phyloP scores from a whole-genome alignment of 1,140 invertebrate genomes.

The Hyphantria cunea region DNA sequence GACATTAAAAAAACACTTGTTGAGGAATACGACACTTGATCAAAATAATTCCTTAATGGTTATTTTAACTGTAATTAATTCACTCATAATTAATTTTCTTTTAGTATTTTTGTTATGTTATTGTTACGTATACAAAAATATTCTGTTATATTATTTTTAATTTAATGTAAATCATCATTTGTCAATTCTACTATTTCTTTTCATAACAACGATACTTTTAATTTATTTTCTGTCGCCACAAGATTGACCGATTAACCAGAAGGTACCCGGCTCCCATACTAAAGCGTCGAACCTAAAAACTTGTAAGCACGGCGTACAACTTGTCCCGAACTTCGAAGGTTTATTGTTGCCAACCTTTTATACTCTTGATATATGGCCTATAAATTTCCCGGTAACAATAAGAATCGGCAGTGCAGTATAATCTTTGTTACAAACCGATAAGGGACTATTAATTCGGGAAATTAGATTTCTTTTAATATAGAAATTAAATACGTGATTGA shows the following conservation, averaged over 20 bases:
- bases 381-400: slow-evolving; percentile 32
- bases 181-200: no score
- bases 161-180: no score
- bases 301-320: slow-evolving; percentile 1
- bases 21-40: no score
- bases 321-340: slow-evolving; percentile 19
- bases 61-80: no score
- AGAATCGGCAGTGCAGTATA: slow-evolving; percentile 23
- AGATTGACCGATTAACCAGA: not conserved
- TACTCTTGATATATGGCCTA: slow-evolving; percentile 29
- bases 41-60: no score
- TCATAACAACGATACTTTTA: not conserved
- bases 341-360: slow-evolving; percentile 24
- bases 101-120: no score
- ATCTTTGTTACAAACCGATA: slow-evolving; percentile 6
- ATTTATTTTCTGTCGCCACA: not conserved
- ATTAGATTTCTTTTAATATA: not conserved
- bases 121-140: no score
- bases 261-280: slow-evolving; percentile 1
- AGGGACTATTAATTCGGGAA: slow-evolving; percentile 13
- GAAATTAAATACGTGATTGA: not conserved
- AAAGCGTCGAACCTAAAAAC: not conserved
- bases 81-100: no score
- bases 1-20: no score
- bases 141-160: no score